A percentile compares a stretch with the other conserved stretches of the same genome.
Conservation (phyloP, 1,140 invertebrate species). For the Gonatopus flavifemur region DNA sequence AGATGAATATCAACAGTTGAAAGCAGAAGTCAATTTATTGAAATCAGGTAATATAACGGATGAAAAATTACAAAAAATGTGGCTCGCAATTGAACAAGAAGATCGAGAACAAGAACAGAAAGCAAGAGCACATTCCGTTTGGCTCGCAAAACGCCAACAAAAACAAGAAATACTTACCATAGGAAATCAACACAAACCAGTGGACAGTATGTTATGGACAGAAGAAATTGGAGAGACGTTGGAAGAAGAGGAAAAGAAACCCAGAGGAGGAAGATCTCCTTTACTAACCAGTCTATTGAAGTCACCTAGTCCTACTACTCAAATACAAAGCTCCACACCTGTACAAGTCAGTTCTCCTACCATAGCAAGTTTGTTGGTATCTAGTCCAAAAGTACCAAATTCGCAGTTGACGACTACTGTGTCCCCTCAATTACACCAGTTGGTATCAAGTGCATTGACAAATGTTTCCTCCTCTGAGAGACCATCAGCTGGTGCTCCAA, state of each 20-base stretch:
- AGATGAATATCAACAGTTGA: slow-evolving; percentile 71
- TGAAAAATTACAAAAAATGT: slow-evolving; percentile 72
- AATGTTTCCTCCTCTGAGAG: slow-evolving; percentile 49
- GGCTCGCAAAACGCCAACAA: slow-evolving; percentile 71
- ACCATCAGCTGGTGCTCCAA: slow-evolving; percentile 66
- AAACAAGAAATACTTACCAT: slow-evolving; percentile 37
- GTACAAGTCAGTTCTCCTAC: slow-evolving; percentile 57
- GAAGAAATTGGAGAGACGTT: slow-evolving; percentile 9
- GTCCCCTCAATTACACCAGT: slow-evolving; percentile 52
- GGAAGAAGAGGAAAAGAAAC: slow-evolving; percentile 45
- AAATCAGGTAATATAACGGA: slow-evolving; percentile 63
- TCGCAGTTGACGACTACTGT: slow-evolving; percentile 37
- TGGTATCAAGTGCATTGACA: slow-evolving; percentile 48
- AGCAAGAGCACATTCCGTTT: slow-evolving; percentile 64
- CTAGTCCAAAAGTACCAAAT: slow-evolving; percentile 52
- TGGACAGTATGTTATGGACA: slow-evolving; percentile 35
- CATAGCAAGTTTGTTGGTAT: slow-evolving; percentile 62
- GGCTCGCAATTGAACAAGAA: slow-evolving; percentile 71
- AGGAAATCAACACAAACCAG: slow-evolving; percentile 16
- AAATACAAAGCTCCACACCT: slow-evolving; percentile 51
- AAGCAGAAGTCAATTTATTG: slow-evolving; percentile 64
- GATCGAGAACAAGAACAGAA: slow-evolving; percentile 71
- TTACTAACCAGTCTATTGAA: slow-evolving; percentile 81
- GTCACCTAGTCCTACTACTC: slow-evolving; percentile 62
- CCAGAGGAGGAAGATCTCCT: slow-evolving; percentile 63